Evolutionary conservation across 2,113 vertebrate genomes (phyloP).

Genomic region (Candoia aspera): DNA sequence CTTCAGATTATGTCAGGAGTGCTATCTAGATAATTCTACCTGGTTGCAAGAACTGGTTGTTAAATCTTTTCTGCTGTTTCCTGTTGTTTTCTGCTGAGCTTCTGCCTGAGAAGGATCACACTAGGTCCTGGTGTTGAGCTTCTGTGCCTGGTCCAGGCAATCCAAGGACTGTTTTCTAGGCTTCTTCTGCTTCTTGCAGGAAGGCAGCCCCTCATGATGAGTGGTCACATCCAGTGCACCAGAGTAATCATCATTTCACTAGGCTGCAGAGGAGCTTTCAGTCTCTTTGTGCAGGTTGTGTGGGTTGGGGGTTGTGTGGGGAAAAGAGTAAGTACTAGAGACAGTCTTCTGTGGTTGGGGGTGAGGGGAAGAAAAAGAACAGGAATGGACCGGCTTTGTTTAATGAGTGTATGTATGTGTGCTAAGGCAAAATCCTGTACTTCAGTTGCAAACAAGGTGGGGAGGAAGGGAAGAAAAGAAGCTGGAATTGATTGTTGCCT

Average conservation of each 20-base stretch:
- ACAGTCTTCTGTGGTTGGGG: neutral
- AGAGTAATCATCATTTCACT: neutral
- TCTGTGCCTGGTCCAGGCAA: neutral
- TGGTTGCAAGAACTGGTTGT: neutral
- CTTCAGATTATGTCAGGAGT: neutral
- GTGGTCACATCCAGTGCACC: neutral
- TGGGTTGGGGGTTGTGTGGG: neutral
- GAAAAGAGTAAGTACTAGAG: neutral
- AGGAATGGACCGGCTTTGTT: neutral
- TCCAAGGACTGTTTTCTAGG: neutral
- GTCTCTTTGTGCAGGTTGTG: neutral
- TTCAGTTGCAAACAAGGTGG: neutral
- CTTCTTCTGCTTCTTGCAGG: neutral
- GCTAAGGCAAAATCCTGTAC: neutral
- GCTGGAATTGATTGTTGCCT: neutral
- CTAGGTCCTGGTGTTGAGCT: neutral
- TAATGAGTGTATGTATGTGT: neutral
- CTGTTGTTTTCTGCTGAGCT: neutral
- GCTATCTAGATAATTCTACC: neutral
- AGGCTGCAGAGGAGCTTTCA: neutral
- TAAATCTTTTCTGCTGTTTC: neutral
- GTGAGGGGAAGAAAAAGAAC: neutral
- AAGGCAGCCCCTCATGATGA: neutral
- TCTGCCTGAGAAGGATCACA: neutral
- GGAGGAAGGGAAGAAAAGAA: neutral